Conservation (phyloP, 2,797 vertebrate genomes). For the Sandelia bainsii region DNA sequence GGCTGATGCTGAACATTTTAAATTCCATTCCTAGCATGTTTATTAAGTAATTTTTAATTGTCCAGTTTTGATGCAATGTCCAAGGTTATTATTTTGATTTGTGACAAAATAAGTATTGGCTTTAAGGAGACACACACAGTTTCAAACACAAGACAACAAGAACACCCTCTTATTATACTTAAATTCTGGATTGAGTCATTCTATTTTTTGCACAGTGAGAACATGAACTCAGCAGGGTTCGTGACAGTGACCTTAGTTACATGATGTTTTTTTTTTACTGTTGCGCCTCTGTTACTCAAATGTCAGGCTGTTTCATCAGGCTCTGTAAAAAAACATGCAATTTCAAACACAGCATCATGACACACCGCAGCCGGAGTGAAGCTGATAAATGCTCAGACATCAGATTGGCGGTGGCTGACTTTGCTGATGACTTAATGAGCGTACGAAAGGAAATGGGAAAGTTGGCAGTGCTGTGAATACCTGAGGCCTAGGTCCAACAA, state of each 20-base stretch:
- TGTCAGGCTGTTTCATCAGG: conserved; percentile 35
- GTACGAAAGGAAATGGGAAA: conserved; percentile 60
- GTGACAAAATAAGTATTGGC: background rate
- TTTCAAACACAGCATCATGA: conserved; percentile 25
- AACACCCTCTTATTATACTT: background rate
- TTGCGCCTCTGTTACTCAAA: conserved; percentile 38
- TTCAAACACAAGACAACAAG: background rate
- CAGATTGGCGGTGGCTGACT: conserved; percentile 48
- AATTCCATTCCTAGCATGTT: background rate
- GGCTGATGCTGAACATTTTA: conserved; percentile 4
- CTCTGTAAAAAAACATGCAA: conserved; percentile 27
- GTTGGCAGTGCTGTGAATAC: conserved; percentile 55
- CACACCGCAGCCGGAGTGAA: conserved; percentile 26
- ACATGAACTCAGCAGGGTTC: conserved; percentile 19
- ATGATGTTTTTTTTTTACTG: conserved; percentile 34
- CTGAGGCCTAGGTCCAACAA: conserved; percentile 46
- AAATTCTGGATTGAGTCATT: conserved; percentile 23
- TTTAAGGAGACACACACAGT: background rate
- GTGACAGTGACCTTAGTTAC: conserved; percentile 17
- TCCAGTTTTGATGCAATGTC: background rate
- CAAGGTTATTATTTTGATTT: background rate
- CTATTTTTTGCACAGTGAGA: conserved; percentile 8
- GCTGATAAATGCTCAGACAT: conserved; percentile 54
- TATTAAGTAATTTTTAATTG: background rate
- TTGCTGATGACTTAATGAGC: conserved; percentile 59